phyloP scores from a whole-genome alignment of 2,888 invertebrate species.

The Yponomeuta plumbellus region DNA sequence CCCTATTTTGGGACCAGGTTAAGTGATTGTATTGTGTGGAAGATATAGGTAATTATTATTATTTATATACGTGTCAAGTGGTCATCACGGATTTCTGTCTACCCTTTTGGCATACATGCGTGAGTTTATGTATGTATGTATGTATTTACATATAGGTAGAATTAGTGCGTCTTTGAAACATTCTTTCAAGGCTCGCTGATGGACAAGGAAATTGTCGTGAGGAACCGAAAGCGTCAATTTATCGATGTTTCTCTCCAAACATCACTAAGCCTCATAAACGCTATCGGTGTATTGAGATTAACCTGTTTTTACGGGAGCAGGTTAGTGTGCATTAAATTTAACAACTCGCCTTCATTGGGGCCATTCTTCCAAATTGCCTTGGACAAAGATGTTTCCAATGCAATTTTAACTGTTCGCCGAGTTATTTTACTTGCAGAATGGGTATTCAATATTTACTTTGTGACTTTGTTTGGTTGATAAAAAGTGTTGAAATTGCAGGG shows the following conservation, averaged over 20 bases:
- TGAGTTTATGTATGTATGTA: no score
- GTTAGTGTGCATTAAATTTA: conserved; percentile 74
- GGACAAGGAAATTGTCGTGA: no score
- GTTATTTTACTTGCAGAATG: conserved; percentile 13
- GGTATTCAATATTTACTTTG: neutral
- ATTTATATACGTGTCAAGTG: no score
- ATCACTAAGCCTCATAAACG: conserved; percentile 63
- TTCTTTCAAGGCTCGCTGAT: no score
- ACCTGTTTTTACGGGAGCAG: conserved; percentile 68
- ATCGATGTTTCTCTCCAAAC: conserved; percentile 22
- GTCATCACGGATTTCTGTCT: no score
- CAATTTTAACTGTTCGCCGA: conserved; percentile 29
- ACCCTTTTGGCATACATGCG: no score
- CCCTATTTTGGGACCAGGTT: no score
- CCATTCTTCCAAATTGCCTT: conserved; percentile 58
- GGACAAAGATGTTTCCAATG: conserved; percentile 54
- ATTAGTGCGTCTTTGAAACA: no score
- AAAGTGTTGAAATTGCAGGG: neutral
- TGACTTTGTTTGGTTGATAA: neutral
- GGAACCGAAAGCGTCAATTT: neutral
- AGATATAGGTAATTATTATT: no score
- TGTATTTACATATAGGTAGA: no score
- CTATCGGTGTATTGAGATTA: conserved; percentile 76
- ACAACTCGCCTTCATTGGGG: conserved; percentile 61
- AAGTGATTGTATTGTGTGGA: no score